These are phyloP conservation scores for Rotaria magnacalcarata DNA, from an alignment of 2,888 invertebrate species.

Conservation along the genomic window DNA sequence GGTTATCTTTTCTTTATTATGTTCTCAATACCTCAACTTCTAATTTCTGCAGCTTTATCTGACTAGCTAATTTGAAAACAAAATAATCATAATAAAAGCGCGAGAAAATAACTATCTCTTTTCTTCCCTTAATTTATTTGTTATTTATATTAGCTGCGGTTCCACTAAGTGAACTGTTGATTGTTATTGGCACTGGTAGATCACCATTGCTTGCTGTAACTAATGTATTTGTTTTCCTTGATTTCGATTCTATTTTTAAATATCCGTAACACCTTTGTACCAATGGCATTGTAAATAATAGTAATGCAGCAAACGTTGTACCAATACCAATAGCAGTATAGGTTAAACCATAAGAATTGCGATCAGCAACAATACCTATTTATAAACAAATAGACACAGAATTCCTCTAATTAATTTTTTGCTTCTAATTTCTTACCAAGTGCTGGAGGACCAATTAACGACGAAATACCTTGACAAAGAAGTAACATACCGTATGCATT, in stretches of 20 bases:
- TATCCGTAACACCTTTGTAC: not conserved
- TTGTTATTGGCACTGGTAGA: not conserved
- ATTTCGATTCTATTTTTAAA: not conserved
- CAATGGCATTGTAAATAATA: constrained; percentile 26
- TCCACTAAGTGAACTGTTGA: not conserved
- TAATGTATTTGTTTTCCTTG: constrained; percentile 3
- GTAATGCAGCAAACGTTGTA: not conserved
- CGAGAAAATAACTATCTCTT: not conserved
- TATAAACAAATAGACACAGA: not conserved
- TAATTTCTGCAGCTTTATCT: not conserved
- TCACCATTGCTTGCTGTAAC: constrained; percentile 16
- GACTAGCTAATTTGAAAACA: not conserved
- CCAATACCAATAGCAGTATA: not conserved
- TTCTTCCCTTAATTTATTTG: not conserved
- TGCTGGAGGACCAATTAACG: constrained; percentile 43
- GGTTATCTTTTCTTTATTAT: not conserved
- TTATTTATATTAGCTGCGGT: not conserved
- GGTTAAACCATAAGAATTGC: not conserved
- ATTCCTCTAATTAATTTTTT: no score
- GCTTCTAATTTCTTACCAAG: not conserved
- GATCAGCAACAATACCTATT: not conserved
- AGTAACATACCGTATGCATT: constrained; percentile 46
- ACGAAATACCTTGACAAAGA: constrained; percentile 44
- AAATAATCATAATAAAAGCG: not conserved
- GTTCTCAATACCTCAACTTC: not conserved